Base-by-base conservation (phyloP, 2,888 invertebrate genomes). In the Metopia argyrocephala region DNA sequence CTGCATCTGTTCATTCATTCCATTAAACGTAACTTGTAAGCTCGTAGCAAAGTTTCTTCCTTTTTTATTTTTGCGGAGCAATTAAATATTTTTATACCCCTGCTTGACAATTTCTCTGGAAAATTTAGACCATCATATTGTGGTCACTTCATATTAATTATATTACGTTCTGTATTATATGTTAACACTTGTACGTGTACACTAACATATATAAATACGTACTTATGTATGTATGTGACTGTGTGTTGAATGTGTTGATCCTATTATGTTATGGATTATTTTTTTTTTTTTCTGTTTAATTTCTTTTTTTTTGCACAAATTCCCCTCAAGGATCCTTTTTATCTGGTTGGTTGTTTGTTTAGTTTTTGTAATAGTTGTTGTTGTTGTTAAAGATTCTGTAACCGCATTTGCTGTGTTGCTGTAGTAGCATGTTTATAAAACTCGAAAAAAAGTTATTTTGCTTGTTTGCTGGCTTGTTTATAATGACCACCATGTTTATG, bases 111-210 rank as follows among this genome's bases (percentile, higher is more conserved):
- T 5, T 27, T 65, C 31, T 52, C 12, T 23, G 31, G 3, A 2
- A 52, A 65, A n/a, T 31, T 65, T 21, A 20, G 28, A 50, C 31
- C 52, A 52, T 15, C 52, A 65, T 52, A 52, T 31, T 65, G 65
- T 65, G 52, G 65, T 31, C 65, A 65, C 31, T 65, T 65, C 50
- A 65, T 52, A 59, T 65, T 52, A 65, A 65, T 65, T 65, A 52
- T 9, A 65, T 65, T 52, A 31, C 4, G 15, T 50, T 50, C 28
- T 48, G 9, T 28, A 21, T 31, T 3, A 9, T 5, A 46, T 46
- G 28, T 9, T 23, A 23, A 48, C n/a, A 48, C 20, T 18, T 20
- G 6, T 6, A 48, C 7, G 4, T n/a, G 20, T 48, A 48, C 20
- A 48, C 9, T 31, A 5, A 31, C 9, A 31, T 31, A 9, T 31